Percentiles rank a stretch among this genome's conserved stretches.
Conservation (phyloP, 2,888 invertebrate genomes). For the Linnaemya tessellans region DNA sequence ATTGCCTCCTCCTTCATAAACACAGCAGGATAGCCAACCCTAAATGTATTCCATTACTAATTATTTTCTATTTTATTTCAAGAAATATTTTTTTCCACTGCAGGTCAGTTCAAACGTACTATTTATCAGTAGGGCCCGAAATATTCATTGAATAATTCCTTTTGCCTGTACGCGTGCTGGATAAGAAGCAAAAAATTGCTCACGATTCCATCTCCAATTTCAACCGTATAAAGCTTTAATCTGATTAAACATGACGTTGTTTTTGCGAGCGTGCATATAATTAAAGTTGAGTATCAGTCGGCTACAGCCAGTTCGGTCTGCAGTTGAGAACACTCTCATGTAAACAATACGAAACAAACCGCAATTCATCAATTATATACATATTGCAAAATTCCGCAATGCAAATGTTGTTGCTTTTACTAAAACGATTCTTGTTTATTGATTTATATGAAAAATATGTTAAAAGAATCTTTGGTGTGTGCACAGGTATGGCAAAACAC, state of each 20-base stretch:
- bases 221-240: conserved; percentile 51
- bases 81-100: too few relatives aligned
- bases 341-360: conserved; percentile 32
- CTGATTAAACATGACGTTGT: conserved; percentile 23
- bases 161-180: background rate
- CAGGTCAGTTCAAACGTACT: too few relatives aligned
- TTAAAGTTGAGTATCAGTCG: conserved; percentile 20
- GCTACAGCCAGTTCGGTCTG: background rate
- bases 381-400: conserved; percentile 40
- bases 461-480: background rate
- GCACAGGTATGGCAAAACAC: conserved; percentile 8
- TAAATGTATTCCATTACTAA: too few relatives aligned
- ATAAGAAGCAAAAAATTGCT: background rate
- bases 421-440: conserved; percentile 48
- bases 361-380: conserved; percentile 32
- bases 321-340: conserved; percentile 46
- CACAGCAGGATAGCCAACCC: too few relatives aligned
- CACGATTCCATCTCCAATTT: background rate
- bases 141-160: background rate
- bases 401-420: conserved; percentile 26
- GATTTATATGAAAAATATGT: conserved; percentile 31
- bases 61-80: too few relatives aligned
- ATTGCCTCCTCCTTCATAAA: too few relatives aligned
- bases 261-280: conserved; percentile 31
- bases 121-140: too few relatives aligned